These are phyloP conservation scores for Hyposoter didymator DNA, from an alignment of 2,888 invertebrate species.

Conservation along the genomic window DNA sequence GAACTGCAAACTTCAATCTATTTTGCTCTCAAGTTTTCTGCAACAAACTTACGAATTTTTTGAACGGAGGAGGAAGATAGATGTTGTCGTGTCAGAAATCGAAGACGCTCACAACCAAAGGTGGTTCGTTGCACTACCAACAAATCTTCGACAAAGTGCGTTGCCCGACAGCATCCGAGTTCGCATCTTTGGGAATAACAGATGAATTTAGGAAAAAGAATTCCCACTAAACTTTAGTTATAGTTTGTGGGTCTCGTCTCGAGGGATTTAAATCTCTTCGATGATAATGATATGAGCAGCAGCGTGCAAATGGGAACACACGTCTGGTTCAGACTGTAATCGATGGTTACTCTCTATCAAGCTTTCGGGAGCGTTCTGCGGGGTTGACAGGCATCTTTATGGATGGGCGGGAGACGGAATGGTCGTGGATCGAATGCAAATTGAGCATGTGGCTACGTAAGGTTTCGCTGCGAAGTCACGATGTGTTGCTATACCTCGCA, in stretches of 20 bases:
- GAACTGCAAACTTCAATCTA: neutral
- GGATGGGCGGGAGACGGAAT: slow-evolving; percentile 36
- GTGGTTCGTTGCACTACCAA: neutral
- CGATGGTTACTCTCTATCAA: neutral
- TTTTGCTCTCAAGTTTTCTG: neutral
- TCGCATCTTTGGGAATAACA: neutral
- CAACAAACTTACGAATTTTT: neutral
- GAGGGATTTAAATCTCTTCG: neutral
- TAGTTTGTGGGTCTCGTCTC: neutral
- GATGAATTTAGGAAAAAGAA: neutral
- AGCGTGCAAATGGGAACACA: neutral
- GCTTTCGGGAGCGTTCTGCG: slow-evolving; percentile 6
- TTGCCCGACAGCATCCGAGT: neutral
- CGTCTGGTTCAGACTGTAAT: neutral
- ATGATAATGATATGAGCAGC: neutral
- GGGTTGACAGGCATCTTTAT: slow-evolving; percentile 36
- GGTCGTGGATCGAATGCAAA: slow-evolving; percentile 58
- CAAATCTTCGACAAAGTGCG: neutral
- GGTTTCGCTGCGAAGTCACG: neutral
- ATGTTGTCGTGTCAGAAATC: neutral
- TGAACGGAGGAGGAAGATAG: neutral
- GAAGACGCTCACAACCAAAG: neutral
- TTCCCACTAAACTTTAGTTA: neutral
- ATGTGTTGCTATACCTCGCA: slow-evolving; percentile 28
- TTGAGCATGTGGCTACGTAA: slow-evolving; percentile 26